Evolutionary conservation across 2,888 invertebrate species (phyloP), one percentile per base, ranked within the genome.

Genomic region (Tipula helvola): DNA sequence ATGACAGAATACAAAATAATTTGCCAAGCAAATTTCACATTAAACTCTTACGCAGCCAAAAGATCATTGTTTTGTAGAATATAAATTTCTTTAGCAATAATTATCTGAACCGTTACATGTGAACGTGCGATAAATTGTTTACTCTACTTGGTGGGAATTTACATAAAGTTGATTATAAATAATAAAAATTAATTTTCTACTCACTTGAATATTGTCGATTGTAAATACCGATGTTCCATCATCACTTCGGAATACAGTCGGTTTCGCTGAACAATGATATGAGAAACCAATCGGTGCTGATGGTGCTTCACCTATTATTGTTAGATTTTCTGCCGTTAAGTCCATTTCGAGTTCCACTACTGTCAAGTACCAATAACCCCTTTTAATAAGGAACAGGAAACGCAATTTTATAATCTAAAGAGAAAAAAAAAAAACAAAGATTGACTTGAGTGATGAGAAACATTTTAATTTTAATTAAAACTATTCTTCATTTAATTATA

Each of bases 261-360:
- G 91, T 87, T 91, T 90, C 2, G 71, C 71, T 0, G 93, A 92
- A 89, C 94, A 94, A 88, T 92, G 92, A 89, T 92, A 94, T 0
- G 94, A 93, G 88, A 92, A 92, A 12, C 93, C 93, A 16, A 93
- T 88, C 0, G 93, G 94, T 0, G 94, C 94, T 16, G 89, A 89
- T 0, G 93, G 93, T 41, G 89, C 88, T 57, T 89, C 88, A 1
- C 91, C 91, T 1, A 88, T 90, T 84, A 87, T 89, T 7, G 88
- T 86, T 47, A 91, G 88, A 5, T 89, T 88, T 12, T 88, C 88
- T 57, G 89, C 89, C 83, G 88, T 88, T 0, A 89, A 89, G 86
- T 92, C 92, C 47, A 93, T 92, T 88, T 92, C 92, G 87, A 94
- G 92, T 89, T 94, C 93, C 13, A 93, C 94, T 0, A 93, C 93